A percentile compares a stretch with the other conserved stretches of the same genome.
These are phyloP conservation scores for Cantharis lateralis DNA, from an alignment of 2,888 invertebrate genomes.

Conservation along the genomic window DNA sequence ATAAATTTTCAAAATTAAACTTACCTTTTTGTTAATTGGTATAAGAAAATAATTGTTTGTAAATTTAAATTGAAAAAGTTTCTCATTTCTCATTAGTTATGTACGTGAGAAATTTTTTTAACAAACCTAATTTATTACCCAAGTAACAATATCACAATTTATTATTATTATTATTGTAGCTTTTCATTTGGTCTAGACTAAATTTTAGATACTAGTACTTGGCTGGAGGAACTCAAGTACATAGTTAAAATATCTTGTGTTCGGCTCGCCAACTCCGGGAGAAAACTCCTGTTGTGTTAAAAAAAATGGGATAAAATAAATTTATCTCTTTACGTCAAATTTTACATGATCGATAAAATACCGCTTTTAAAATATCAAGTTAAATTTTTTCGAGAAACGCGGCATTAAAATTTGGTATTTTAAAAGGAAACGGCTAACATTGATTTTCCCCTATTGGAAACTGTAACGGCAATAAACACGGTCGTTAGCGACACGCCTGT, in stretches of 20 bases:
- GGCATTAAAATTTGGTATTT: not conserved
- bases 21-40: not conserved
- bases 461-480: not conserved
- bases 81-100: too few species aligned
- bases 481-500: slow-evolving; percentile 1
- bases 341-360: not conserved
- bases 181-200: not conserved
- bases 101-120: too few species aligned
- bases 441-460: not conserved
- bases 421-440: not conserved
- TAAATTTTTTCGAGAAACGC: not conserved
- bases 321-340: not conserved
- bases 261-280: not conserved
- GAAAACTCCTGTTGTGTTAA: not conserved
- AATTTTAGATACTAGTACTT: not conserved
- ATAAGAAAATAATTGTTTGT: too few species aligned
- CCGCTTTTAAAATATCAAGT: not conserved
- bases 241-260: not conserved
- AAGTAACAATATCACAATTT: too few species aligned
- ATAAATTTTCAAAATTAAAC: not conserved
- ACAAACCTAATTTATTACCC: too few species aligned
- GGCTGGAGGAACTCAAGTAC: not conserved
- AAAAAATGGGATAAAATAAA: not conserved
- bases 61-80: too few species aligned
- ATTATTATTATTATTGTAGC: too few species aligned